phyloP scores from a whole-genome alignment of 2,113 vertebrate genomes.

The Tursiops truncatus region DNA sequence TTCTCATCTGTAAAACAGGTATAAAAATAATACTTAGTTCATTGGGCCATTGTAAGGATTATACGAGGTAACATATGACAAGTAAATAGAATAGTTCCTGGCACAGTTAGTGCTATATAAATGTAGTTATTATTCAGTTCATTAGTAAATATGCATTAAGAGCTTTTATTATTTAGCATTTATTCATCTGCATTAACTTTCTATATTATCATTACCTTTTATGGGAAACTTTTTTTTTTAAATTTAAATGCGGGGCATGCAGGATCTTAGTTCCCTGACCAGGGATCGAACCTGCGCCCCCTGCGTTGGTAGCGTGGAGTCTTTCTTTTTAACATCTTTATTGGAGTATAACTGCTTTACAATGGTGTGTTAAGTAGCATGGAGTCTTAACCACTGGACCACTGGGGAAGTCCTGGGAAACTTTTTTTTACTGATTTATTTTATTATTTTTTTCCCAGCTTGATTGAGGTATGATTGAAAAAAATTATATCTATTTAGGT shows the following conservation, averaged over 20 bases:
- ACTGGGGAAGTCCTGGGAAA: too few species aligned
- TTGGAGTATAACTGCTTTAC: too few species aligned
- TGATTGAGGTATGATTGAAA: neutral
- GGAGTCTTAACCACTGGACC: too few species aligned
- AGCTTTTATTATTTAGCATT: neutral
- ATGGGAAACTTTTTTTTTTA: neutral
- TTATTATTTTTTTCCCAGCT: neutral
- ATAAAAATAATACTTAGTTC: neutral
- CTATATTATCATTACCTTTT: neutral
- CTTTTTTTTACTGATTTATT: neutral
- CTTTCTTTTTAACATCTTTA: too few species aligned
- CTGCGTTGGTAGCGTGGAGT: too few species aligned
- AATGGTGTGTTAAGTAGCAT: too few species aligned
- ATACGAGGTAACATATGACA: neutral
- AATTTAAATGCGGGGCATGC: too few species aligned
- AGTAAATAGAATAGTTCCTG: neutral
- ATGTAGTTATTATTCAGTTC: conserved; percentile 10
- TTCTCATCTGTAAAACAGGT: neutral
- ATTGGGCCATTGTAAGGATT: neutral
- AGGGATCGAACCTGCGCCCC: too few species aligned
- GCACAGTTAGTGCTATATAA: neutral
- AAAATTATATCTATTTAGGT: neutral
- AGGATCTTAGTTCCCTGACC: too few species aligned
- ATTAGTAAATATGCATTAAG: neutral
- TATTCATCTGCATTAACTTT: neutral